Evolutionary conservation across 2,888 invertebrate species (phyloP).

Genomic region (Brachyptera putata): DNA sequence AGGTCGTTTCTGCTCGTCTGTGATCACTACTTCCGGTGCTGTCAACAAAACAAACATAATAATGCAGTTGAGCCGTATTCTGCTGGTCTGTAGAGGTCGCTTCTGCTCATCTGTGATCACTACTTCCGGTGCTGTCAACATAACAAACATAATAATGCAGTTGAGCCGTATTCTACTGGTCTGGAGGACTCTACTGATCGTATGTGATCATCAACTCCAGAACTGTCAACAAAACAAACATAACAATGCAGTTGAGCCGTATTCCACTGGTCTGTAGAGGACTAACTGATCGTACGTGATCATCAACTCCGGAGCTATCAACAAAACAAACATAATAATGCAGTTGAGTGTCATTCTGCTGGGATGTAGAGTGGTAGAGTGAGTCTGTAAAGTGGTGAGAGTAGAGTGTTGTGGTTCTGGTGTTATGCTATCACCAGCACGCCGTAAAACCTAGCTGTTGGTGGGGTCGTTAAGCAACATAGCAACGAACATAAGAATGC

Average conservation of each 20-base stretch:
- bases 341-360: constrained; percentile 64
- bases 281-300: constrained; percentile 65
- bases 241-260: constrained; percentile 55
- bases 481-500: too few relatives aligned
- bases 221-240: constrained; percentile 46
- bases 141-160: constrained; percentile 37
- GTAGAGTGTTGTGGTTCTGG: too few relatives aligned
- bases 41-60: constrained; percentile 35
- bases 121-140: constrained; percentile 59
- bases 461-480: too few relatives aligned
- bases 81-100: constrained; percentile 60
- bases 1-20: constrained; percentile 60
- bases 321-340: constrained; percentile 16
- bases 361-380: too few relatives aligned
- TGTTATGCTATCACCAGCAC: too few relatives aligned
- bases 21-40: constrained; percentile 67
- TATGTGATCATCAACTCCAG: constrained; percentile 67
- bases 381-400: too few relatives aligned
- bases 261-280: constrained; percentile 63
- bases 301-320: constrained; percentile 62
- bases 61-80: constrained; percentile 58
- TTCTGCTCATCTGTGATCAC: constrained; percentile 65
- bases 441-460: too few relatives aligned
- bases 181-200: constrained; percentile 59
- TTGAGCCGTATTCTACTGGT: constrained; percentile 64